Conservation (phyloP, 2,888 invertebrate species). For the Cataglyphis albicans region DNA sequence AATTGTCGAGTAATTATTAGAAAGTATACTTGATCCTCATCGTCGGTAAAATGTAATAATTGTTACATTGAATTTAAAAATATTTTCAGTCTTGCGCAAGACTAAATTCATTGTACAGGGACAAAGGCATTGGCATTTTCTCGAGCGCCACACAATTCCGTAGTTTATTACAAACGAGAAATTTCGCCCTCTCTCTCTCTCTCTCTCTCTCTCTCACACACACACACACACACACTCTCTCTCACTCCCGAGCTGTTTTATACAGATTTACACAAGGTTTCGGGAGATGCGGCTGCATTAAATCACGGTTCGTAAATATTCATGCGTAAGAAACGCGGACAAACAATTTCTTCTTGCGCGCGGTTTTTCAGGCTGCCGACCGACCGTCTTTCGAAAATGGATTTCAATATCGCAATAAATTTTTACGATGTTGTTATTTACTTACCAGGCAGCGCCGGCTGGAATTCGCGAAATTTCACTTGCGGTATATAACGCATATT, state of each 20-base stretch:
- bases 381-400: constrained; percentile 37
- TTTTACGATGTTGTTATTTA: constrained; percentile 62
- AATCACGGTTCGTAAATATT: constrained; percentile 58
- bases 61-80: constrained; percentile 43
- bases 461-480: constrained; percentile 36
- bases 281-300: constrained; percentile 33
- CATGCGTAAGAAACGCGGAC: constrained; percentile 46
- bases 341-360: constrained; percentile 42
- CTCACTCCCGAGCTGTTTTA: constrained; percentile 14
- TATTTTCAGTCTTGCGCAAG: constrained; percentile 29
- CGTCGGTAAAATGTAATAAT: constrained; percentile 5
- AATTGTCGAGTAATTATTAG: constrained; percentile 36
- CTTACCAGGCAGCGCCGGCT: neutral
- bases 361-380: neutral
- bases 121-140: constrained; percentile 44
- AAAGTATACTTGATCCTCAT: constrained; percentile 18
- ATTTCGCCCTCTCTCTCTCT: constrained; percentile 1
- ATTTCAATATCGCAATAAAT: constrained; percentile 54
- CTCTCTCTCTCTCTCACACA: neutral
- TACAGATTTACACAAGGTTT: constrained; percentile 37
- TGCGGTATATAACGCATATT: constrained; percentile 22
- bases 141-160: constrained; percentile 37
- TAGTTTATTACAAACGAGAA: constrained; percentile 47
- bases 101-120: constrained; percentile 45
- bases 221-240: too few species aligned